Evolutionary conservation across 2,797 vertebrate species (phyloP).

Genomic region (Myotis vivesi): DNA sequence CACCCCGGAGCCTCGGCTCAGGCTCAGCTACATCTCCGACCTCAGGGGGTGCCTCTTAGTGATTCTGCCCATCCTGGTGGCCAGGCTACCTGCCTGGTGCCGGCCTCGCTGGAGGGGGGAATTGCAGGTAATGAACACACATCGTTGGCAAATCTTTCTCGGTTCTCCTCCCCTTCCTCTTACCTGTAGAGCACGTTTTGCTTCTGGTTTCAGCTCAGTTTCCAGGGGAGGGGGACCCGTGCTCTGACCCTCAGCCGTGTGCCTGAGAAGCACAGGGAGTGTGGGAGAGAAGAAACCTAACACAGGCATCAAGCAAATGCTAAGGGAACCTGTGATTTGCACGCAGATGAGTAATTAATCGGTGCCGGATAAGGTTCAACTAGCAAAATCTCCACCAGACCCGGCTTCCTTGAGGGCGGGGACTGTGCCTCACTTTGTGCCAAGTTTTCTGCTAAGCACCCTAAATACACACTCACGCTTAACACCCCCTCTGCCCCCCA

Average conservation of each 20-base stretch:
- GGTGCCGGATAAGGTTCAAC: background rate
- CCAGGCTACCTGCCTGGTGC: background rate
- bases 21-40: background rate
- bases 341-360: background rate
- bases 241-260: background rate
- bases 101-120: background rate
- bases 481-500: background rate
- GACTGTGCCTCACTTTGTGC: background rate
- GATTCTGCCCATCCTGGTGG: background rate
- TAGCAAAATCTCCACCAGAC: background rate
- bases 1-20: background rate
- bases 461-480: background rate
- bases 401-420: background rate
- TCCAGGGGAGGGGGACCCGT: background rate
- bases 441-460: conserved; percentile 5
- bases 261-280: background rate
- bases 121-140: background rate
- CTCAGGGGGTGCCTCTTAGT: background rate
- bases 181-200: background rate
- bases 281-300: background rate
- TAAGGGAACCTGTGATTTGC: background rate
- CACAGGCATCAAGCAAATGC: background rate
- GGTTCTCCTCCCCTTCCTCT: background rate
- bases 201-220: background rate
- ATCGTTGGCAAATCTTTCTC: background rate